Percentiles rank a stretch among this genome's conserved stretches.
Evolutionary conservation across 2,888 invertebrate genomes (phyloP).

Genomic region (Pyrrhopygopsis socrates): DNA sequence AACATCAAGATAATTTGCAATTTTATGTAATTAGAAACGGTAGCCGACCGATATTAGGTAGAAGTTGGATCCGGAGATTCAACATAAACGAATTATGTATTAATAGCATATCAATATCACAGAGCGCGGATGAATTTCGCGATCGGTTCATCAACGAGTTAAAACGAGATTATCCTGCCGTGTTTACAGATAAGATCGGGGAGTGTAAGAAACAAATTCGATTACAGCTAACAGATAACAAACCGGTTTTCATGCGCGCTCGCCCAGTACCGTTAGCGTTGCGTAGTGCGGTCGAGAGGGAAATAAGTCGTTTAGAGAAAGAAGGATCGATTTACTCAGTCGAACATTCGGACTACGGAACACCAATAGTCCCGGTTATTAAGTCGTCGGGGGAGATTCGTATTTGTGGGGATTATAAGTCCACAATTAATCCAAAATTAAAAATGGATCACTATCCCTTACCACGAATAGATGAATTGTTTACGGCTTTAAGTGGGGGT

Average conservation of each 20-base stretch:
- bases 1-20: no score
- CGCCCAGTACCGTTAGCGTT: constrained; percentile 52
- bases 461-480: background rate
- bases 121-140: background rate
- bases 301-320: constrained; percentile 75
- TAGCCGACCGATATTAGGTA: background rate
- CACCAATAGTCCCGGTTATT: constrained; percentile 63
- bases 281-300: constrained; percentile 66
- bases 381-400: constrained; percentile 57
- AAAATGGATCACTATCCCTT: constrained; percentile 60
- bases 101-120: background rate
- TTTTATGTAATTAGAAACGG: background rate
- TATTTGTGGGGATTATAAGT: constrained; percentile 78
- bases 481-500: background rate
- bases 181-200: constrained; percentile 46
- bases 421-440: constrained; percentile 77
- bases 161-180: constrained; percentile 46
- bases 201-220: constrained; percentile 40
- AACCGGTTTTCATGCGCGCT: constrained; percentile 55
- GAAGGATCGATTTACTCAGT: constrained; percentile 62
- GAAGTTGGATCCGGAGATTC: background rate
- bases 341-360: constrained; percentile 65
- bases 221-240: constrained; percentile 40
- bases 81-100: background rate
- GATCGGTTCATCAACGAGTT: constrained; percentile 13